These are phyloP conservation scores for Corythaixoides concolor DNA, from an alignment of 2,113 vertebrate genomes.

Conservation along the genomic window DNA sequence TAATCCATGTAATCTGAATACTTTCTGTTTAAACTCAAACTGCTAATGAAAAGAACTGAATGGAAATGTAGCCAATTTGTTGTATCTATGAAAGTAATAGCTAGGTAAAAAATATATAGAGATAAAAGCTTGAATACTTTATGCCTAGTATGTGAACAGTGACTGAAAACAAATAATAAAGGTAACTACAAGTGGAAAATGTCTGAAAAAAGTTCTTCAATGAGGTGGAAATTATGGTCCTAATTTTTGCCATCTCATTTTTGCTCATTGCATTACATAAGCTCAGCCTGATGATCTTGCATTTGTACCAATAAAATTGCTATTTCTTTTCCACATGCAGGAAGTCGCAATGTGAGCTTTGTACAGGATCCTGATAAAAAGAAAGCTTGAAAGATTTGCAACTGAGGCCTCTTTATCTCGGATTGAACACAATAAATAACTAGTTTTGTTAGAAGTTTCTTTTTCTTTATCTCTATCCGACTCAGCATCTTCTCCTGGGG, in stretches of 20 bases:
- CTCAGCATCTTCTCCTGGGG: background rate
- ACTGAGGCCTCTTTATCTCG: background rate
- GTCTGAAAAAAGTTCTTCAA: background rate
- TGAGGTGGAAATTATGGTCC: background rate
- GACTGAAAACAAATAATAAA: conserved; percentile 26
- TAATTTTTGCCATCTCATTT: background rate
- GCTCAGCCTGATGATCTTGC: background rate
- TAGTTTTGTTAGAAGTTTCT: background rate
- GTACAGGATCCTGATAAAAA: background rate
- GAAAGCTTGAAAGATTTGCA: background rate
- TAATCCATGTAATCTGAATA: conserved; percentile 72
- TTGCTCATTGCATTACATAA: background rate
- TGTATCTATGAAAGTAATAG: conserved; percentile 28
- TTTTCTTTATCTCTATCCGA: background rate
- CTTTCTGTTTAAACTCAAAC: conserved; percentile 69
- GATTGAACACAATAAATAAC: background rate
- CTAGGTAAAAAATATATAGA: background rate
- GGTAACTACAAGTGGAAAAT: background rate
- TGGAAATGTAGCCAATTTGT: conserved; percentile 63
- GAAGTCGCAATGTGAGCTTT: background rate
- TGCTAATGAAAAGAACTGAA: conserved; percentile 62
- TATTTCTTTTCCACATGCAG: background rate
- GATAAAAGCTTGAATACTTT: background rate
- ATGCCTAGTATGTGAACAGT: background rate
- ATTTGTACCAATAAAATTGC: background rate